A percentile compares a stretch with the other conserved stretches of the same genome.
Conservation (phyloP, 2,113 vertebrate genomes). For the Siniperca chuatsi region DNA sequence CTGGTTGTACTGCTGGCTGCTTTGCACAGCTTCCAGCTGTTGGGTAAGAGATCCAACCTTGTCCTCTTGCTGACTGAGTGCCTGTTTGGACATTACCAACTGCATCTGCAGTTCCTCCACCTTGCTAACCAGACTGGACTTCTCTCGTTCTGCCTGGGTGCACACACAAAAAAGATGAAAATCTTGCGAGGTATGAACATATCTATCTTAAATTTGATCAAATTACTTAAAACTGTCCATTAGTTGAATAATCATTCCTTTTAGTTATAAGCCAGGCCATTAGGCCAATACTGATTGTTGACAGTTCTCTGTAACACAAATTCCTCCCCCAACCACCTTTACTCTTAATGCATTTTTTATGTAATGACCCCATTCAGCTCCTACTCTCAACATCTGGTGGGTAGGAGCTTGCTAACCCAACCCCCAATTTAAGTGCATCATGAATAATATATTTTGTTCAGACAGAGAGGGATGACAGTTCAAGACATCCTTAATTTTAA, state of each 20-base stretch:
- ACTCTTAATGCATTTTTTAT: constrained; percentile 68
- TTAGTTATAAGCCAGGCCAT: background rate
- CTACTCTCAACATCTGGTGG: constrained; percentile 65
- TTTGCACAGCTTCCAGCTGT: constrained; percentile 79
- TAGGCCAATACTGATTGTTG: background rate
- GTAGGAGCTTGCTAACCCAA: constrained; percentile 48
- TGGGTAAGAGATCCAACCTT: constrained; percentile 83
- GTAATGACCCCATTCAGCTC: constrained; percentile 46
- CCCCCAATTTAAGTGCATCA: constrained; percentile 64
- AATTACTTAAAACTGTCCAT: background rate
- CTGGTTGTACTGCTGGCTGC: constrained; percentile 47
- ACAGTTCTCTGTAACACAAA: constrained; percentile 5
- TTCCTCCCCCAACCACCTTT: constrained; percentile 18
- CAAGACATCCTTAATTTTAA: constrained; percentile 36
- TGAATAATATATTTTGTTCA: constrained; percentile 68
- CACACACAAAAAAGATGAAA: constrained; percentile 3
- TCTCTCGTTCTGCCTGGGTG: constrained; percentile 85
- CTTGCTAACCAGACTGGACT: constrained; percentile 77
- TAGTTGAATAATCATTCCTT: background rate
- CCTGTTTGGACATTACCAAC: constrained; percentile 82
- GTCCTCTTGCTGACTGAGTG: constrained; percentile 83
- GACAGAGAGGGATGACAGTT: constrained; percentile 37
- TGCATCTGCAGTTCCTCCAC: constrained; percentile 86
- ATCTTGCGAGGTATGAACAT: background rate
- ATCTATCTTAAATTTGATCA: background rate